Percentiles rank a stretch among this genome's conserved stretches.
These are phyloP conservation scores for Cataglyphis rosenhaueri DNA, from an alignment of 2,888 invertebrate species.

Conservation along the genomic window DNA sequence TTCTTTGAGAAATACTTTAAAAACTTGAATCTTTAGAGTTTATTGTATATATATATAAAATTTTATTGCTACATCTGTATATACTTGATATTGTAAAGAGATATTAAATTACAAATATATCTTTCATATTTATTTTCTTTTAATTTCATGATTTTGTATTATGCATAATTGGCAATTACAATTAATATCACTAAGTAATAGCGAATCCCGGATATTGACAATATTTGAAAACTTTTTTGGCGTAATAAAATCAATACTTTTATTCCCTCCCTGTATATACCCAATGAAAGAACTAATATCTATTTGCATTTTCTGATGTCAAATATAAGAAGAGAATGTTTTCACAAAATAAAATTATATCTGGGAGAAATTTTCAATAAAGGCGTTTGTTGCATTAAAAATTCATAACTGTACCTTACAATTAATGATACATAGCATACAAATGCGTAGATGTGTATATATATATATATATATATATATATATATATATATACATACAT, in stretches of 20 bases:
- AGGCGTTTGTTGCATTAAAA: neutral
- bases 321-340: neutral
- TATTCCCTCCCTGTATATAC: neutral
- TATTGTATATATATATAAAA: neutral
- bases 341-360: neutral
- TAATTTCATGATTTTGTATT: neutral
- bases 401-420: neutral
- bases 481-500: neutral
- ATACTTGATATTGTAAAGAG: neutral
- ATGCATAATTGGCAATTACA: slow-evolving; percentile 33
- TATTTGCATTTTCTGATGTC: neutral
- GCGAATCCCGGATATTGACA: neutral
- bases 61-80: neutral
- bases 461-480: neutral
- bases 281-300: neutral
- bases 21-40: neutral
- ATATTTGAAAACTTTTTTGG: neutral
- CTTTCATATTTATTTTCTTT: neutral
- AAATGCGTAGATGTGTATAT: neutral
- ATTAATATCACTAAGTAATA: slow-evolving; percentile 16
- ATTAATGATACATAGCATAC: neutral
- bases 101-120: neutral
- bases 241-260: slow-evolving; percentile 26
- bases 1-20: neutral
- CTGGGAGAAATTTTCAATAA: neutral